Base-by-base conservation (phyloP, 2,888 invertebrate genomes). In the Cybosia mesomella region DNA sequence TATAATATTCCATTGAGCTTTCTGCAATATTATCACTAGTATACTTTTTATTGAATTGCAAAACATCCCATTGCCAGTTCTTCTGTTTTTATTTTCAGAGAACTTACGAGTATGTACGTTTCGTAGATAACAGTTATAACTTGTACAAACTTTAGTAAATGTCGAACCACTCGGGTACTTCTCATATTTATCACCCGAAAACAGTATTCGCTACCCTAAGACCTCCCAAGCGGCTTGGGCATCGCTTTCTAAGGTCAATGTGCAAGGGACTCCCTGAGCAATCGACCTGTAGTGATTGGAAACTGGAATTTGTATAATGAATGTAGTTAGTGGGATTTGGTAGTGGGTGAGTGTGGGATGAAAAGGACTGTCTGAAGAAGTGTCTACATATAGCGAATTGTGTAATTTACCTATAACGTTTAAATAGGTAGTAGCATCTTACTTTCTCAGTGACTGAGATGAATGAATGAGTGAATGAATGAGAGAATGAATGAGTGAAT, bases 181-280 rank as follows among this genome's bases (percentile, higher is more conserved):
- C 49, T 49, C n/a, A 49, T 49, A n/a, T 49, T 49, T 18, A 11
- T 22, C 22, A 34, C 22, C 15, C 3, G 3, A 22, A 22, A 7
- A 10, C 4, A 22, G 36, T 59, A 36, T 59, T 36, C 9, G 36
- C 22, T n/a, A 39, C 36, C 36, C 36, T 13, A 39, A 59, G 59
- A 59, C 59, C 64, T 71, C 74, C 73, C 75, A 13, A 18, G 70
- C 21, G 70, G 64, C 73, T 57, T 55, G 59, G 72, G 66, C 73
- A 74, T 64, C 80, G 70, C 68, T 84, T 83, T 80, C 80, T 77
- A 75, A 84, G 85, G 85, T 85, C 85, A 83, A 76, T 73, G 69
- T 77, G 83, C 83, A 76, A 78, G 82, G 76, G 78, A 75, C 71
- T 81, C 87, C 84, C 83, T 36, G 78, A 77, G 82, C 84, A 84